Evolutionary conservation across 2,888 invertebrate genomes (phyloP).

Genomic region (Tridacna gigas): DNA sequence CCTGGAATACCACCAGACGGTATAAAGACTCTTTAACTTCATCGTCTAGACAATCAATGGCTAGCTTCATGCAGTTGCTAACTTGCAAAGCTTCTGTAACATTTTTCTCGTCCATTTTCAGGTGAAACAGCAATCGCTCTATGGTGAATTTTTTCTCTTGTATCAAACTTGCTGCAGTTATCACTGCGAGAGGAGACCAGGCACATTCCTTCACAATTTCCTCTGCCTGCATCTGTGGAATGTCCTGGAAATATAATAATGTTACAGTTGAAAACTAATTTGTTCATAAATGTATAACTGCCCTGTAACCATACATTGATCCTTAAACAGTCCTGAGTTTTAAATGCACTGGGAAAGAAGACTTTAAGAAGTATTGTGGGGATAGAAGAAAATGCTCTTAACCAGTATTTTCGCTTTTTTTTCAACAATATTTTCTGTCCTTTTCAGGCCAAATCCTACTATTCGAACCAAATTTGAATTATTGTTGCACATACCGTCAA

Average conservation of each 20-base stretch:
- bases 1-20: conserved; percentile 50
- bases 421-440: too few relatives aligned
- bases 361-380: too few relatives aligned
- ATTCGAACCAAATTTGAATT: too few relatives aligned
- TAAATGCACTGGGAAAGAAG: too few relatives aligned
- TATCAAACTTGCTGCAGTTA: conserved; percentile 41
- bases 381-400: too few relatives aligned
- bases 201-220: conserved; percentile 53
- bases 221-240: conserved; percentile 25
- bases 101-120: conserved; percentile 55
- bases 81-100: conserved; percentile 48
- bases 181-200: conserved; percentile 57
- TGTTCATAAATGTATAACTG: background rate
- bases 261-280: background rate
- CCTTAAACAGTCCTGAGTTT: background rate
- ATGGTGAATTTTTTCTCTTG: conserved; percentile 37
- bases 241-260: conserved; percentile 1
- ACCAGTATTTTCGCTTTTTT: too few relatives aligned
- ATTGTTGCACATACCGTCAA: too few relatives aligned
- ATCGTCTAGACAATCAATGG: conserved; percentile 19
- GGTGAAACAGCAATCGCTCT: conserved; percentile 49
- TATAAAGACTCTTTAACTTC: conserved; percentile 28
- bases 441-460: too few relatives aligned
- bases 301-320: background rate
- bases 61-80: conserved; percentile 33